A percentile compares a stretch with the other conserved stretches of the same genome.
phyloP scores from a whole-genome alignment of 2,113 vertebrate species.

The Thamnophis sirtalis region DNA sequence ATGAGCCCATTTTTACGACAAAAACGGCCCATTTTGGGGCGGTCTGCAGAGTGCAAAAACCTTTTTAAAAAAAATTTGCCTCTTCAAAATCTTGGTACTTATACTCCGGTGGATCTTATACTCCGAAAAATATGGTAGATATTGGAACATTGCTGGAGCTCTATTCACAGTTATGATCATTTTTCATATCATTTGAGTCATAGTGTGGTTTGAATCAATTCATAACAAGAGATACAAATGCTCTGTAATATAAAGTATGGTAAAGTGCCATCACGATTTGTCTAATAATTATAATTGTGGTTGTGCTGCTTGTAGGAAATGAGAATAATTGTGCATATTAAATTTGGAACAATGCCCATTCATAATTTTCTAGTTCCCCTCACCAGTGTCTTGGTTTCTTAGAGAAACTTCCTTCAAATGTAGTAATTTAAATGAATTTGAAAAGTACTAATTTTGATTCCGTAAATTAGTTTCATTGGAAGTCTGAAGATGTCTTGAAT shows the following conservation, averaged over 20 bases:
- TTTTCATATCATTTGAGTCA: slow-evolving; percentile 18
- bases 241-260: background rate
- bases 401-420: background rate
- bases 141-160: slow-evolving; percentile 2
- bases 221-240: slow-evolving; percentile 24
- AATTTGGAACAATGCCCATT: background rate
- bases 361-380: background rate
- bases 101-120: too few relatives aligned
- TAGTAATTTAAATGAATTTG: background rate
- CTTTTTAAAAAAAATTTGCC: too few relatives aligned
- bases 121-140: too few relatives aligned
- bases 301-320: background rate
- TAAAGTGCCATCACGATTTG: slow-evolving; percentile 31
- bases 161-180: slow-evolving; percentile 39
- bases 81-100: too few relatives aligned
- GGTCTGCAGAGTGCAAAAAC: too few relatives aligned
- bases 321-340: background rate
- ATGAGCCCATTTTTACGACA: too few relatives aligned
- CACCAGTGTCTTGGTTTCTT: background rate
- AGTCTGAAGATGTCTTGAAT: background rate
- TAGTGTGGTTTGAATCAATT: slow-evolving; percentile 24
- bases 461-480: background rate
- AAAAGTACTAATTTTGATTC: background rate
- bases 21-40: too few relatives aligned
- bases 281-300: background rate